Percentiles rank a stretch among this genome's conserved stretches.
Conservation (phyloP, 2,113 vertebrate species). For the human (Homo sapiens) region DNA sequence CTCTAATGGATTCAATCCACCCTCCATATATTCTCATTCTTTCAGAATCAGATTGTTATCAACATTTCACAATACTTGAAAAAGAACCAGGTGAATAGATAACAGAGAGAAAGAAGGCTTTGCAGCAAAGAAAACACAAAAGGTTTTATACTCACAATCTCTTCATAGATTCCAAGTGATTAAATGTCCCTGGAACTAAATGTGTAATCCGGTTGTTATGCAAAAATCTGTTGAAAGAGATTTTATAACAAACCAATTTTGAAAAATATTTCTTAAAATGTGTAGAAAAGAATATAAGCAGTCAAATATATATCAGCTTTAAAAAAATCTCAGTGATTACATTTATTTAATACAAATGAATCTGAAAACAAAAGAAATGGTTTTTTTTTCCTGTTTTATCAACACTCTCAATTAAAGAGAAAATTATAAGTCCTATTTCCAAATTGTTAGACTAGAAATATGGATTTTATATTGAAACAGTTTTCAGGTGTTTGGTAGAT, state of each 20-base stretch:
- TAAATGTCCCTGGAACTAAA: conserved; percentile 94
- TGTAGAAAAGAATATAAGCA: fast-evolving
- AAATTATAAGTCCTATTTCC: fast-evolving
- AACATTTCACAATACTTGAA: neutral
- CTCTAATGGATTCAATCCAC: no score
- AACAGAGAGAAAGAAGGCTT: neutral
- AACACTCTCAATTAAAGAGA: fast-evolving
- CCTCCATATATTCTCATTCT: no score
- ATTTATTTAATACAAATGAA: neutral
- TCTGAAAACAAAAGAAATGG: neutral
- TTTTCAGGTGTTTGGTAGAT: fast-evolving
- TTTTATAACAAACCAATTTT: neutral
- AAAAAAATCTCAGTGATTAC: fast-evolving
- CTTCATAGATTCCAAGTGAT: conserved; percentile 96
- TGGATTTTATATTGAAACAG: fast-evolving
- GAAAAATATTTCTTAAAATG: neutral
- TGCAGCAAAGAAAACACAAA: neutral
- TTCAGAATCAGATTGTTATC: neutral
- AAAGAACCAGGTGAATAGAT: neutral
- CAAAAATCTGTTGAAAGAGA: conserved; percentile 91
- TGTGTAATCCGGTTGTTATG: conserved; percentile 99
- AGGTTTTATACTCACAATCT: conserved; percentile 92
- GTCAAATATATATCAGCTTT: fast-evolving
- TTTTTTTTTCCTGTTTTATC: no score
- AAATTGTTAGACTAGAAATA: fast-evolving